Evolutionary conservation across 1,140 invertebrate genomes (phyloP).

Genomic region (Patella vulgata): DNA sequence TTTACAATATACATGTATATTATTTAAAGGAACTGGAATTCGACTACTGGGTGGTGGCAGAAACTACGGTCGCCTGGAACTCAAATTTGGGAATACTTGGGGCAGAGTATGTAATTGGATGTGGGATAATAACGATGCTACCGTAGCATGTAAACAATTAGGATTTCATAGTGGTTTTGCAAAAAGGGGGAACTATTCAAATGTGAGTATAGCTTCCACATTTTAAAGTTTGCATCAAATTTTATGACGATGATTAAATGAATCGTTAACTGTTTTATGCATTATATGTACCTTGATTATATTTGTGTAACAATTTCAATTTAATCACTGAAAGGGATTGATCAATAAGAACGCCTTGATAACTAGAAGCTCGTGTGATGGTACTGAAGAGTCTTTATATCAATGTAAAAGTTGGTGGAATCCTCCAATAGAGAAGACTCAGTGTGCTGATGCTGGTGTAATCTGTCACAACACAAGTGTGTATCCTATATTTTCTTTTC

Average conservation of each 20-base stretch:
- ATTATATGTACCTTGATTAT: too few species aligned
- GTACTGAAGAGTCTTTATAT: slow-evolving; percentile 21
- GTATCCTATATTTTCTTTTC: too few species aligned
- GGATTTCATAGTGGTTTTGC: slow-evolving; percentile 42
- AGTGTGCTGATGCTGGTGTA: slow-evolving; percentile 36
- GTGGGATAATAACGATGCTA: slow-evolving; percentile 37
- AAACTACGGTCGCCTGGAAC: slow-evolving; percentile 72
- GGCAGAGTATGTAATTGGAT: slow-evolving; percentile 41
- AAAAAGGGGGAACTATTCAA: too few species aligned
- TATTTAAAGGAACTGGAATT: slow-evolving; percentile 25
- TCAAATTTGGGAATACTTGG: slow-evolving; percentile 45
- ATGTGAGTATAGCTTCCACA: too few species aligned
- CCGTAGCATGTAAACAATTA: slow-evolving; percentile 42
- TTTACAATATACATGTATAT: too few species aligned
- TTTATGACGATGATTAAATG: too few species aligned
- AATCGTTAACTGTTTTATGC: too few species aligned
- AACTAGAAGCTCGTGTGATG: slow-evolving; percentile 29
- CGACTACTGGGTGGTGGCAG: slow-evolving; percentile 15
- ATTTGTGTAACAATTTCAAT: too few species aligned
- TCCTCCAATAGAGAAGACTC: slow-evolving; percentile 14
- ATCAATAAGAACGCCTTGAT: slow-evolving; percentile 33
- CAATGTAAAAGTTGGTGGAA: slow-evolving; percentile 31
- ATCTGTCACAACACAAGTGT: slow-evolving; percentile 35
- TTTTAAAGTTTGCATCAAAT: too few species aligned
- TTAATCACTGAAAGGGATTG: too few species aligned